phyloP scores from a whole-genome alignment of 2,113 vertebrate species.

The Otolemur garnettii region DNA sequence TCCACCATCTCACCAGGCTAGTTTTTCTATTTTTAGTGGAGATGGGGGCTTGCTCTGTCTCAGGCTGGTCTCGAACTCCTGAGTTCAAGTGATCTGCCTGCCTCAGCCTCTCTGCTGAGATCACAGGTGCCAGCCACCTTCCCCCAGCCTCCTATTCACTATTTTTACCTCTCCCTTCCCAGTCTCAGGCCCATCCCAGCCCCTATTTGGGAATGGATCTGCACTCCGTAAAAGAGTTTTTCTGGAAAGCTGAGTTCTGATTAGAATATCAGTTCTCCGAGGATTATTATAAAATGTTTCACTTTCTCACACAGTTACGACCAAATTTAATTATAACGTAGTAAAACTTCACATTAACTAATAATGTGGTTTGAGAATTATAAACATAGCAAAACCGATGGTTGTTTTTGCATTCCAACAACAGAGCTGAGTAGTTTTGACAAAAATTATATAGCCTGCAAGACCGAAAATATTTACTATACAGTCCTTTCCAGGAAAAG shows the following conservation, averaged over 20 bases:
- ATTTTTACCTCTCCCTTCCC: neutral
- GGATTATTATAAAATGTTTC: neutral
- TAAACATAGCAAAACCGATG: neutral
- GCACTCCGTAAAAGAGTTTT: neutral
- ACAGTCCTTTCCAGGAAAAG: neutral
- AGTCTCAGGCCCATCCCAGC: neutral
- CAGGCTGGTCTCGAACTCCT: too few relatives aligned
- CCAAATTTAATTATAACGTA: neutral
- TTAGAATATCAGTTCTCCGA: neutral
- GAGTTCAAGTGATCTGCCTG: too few relatives aligned
- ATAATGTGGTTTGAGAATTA: neutral
- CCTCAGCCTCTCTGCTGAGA: too few relatives aligned
- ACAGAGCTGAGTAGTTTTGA: neutral
- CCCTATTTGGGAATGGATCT: neutral
- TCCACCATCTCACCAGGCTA: too few relatives aligned
- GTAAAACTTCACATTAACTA: neutral
- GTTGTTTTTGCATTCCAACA: neutral
- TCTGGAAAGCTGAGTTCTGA: neutral
- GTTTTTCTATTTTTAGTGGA: too few relatives aligned
- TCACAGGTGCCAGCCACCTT: too few relatives aligned
- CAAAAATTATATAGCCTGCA: neutral
- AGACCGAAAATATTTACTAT: neutral
- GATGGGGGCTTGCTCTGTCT: too few relatives aligned
- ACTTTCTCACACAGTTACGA: neutral
- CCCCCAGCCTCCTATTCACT: too few relatives aligned